These are phyloP conservation scores for Tupaia tana DNA, from an alignment of 2,113 vertebrate genomes.

Conservation along the genomic window DNA sequence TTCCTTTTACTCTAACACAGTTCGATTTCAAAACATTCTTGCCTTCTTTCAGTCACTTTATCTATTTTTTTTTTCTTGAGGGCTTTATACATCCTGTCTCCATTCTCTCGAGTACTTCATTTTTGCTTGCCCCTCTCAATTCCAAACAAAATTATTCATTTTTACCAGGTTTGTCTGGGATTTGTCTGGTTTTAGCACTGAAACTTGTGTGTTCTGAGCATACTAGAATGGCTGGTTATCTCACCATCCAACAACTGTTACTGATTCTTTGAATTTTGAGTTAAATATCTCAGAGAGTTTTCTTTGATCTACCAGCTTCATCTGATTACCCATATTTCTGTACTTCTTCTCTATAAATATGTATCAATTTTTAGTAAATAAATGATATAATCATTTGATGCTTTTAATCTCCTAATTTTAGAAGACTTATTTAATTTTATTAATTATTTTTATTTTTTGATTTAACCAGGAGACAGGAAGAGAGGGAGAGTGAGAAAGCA, in stretches of 20 bases:
- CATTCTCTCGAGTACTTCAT: not conserved
- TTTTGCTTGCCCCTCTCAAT: not conserved
- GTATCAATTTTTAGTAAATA: constrained; percentile 3
- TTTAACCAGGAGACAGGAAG: too few relatives aligned
- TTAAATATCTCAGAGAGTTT: not conserved
- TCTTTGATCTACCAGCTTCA: not conserved
- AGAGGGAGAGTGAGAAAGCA: too few relatives aligned
- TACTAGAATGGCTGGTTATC: not conserved
- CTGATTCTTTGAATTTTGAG: not conserved
- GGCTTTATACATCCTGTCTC: not conserved
- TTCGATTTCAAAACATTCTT: not conserved
- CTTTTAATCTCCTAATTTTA: not conserved
- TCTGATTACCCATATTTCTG: not conserved
- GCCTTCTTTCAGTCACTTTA: not conserved
- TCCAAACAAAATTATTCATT: not conserved
- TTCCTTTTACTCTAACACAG: not conserved
- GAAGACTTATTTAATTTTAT: too few relatives aligned
- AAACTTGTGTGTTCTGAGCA: not conserved
- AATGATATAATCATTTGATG: not conserved
- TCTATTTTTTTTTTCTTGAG: not conserved
- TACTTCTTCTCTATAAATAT: not conserved
- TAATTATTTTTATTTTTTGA: too few relatives aligned
- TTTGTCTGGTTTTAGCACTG: not conserved
- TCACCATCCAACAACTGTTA: not conserved
- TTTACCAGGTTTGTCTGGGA: not conserved